Base-by-base conservation (phyloP, 2,888 invertebrate species). In the Pachymerium ferrugineum region DNA sequence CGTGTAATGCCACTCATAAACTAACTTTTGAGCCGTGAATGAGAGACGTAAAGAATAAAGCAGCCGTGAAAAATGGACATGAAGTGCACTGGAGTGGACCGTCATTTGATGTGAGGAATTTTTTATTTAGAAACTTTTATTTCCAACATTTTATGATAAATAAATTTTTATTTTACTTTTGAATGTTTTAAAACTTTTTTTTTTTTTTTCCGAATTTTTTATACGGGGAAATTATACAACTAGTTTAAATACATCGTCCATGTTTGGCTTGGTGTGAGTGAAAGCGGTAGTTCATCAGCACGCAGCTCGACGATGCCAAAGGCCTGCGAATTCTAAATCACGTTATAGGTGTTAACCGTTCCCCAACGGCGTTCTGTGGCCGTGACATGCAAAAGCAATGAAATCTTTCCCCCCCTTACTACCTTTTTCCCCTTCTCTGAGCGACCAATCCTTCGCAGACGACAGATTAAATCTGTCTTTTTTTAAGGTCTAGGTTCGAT, bases 321-420 rank as follows among this genome's bases (percentile, higher is more conserved):
- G 62, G 62, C 62, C 28, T 62, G 28, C 22, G 62, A 25, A 62
- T 62, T 62, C 28, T 62, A 62, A 62, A 62, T 62, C 28, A 28
- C 62, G 62, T 62, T 62, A 62, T 62, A 25, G 25, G 25, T 62
- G 62, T 62, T 62, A 62, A 62, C 62, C 62, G 62, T 62, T 62
- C 62, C 62, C 62, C 62, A 62, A 62, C 62, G 62, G 62, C 62
- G 62, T 62, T 62, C 62, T 62, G 62, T 62, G 28, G 62, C 62
- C 62, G 62, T 62, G 62, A 62, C 62, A 62, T 62, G 62, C 62
- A 62, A 62, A 62, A 62, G 62, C 62, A 62, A 62, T 62, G 62
- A 62, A 62, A 62, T 62, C 62, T 28, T n/a, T n/a, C 62, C 25
- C 62, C 28, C 62, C 6, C 6, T 22, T 1, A 62, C 62, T 62